Base-by-base conservation (phyloP, 2,888 invertebrate genomes). In the Deilephila elpenor region DNA sequence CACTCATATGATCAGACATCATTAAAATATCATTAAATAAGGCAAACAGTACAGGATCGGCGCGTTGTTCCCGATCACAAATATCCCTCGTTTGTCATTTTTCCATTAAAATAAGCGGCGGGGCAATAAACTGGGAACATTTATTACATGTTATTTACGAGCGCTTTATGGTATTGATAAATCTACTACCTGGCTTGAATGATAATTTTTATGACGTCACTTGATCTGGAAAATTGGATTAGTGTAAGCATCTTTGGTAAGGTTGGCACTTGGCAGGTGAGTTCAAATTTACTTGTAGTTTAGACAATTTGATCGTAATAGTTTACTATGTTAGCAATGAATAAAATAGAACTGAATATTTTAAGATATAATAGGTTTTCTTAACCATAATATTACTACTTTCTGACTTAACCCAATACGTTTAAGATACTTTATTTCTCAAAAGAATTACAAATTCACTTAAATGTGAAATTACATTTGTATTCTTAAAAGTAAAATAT, bases 61-160 rank as follows among this genome's bases (percentile, higher is more conserved):
- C 34, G 59, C 59, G 34, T 59, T 59, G 25, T 59, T 59, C 59
- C 71, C 80, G 81, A 83, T 85, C 80, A 75, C 75, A 77, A 81
- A 82, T 84, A 82, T 82, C 75, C 44, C 72, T 74, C 80, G 78
- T 83, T 87, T 86, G 81, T 86, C 83, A 85, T 84, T 83, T 82
- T 82, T 79, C 80, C 82, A 84, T 86, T 86, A 83, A 86, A 85
- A 84, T 84, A 84, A 84, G 81, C 77, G 82, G 76, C 78, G 76
- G 76, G 76, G 80, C 80, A 79, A 83, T 84, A 83, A 83, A 84
- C 78, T 82, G 77, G 73, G 80, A 78, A 82, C 77, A 84, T 87
- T 84, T 83, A 84, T 84, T 80, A 75, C 79, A 72, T n/a, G 67
- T 75, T 77, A 83, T 83, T 82, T 83, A 84, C 79, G 75, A 72